Evolutionary conservation across 2,797 vertebrate species (phyloP), one percentile per base, ranked within the genome.

Genomic region (Ataeniobius toweri): DNA sequence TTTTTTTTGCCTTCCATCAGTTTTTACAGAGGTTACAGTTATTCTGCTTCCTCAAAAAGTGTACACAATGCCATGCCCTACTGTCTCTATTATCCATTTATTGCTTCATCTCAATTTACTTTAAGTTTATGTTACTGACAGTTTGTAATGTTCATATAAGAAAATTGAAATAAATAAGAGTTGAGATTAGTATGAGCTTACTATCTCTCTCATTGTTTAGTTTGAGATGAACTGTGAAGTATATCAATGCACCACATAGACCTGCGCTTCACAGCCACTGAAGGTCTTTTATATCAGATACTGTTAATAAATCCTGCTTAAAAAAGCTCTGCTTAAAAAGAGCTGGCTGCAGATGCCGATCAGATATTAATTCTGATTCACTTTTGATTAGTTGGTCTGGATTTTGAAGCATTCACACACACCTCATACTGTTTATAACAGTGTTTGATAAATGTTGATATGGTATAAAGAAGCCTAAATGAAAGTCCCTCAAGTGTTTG

Each of bases 1-100:
- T 67, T 81, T 80, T 53, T 12, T 77, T 51, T 71, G 67, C 72
- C 80, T 36, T 9, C 3, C 10, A 75, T 78, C 68, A 1, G 26
- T 3, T 4, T 12, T 28, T n/a, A 13, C 56, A 36, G 6, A 53
- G 26, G 39, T 3, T 2, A 44, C 5, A 26, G 31, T n/a, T 12
- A 7, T 65, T 67, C 16, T 31, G 73, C 24, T 46, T 41, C 22
- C 28, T 36, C 20, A 46, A 46, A 46, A 69, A 46, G 6, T 39
- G 24, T 10, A 1, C 3, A n/a, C 3, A 26, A 58, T 24, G 24
- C 1, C 24, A n/a, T 58, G n/a, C 39, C 44, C 44, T 12, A 22
- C 20, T 24, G 24, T 68, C 65, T 46, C 1, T 69, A 14, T 2
- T 16, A 14, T 6, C 36, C 20, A 8, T 41, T 46, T 44, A 41